Evolutionary conservation across 2,797 vertebrate species (phyloP), one percentile per base, ranked within the genome.

Genomic region (Pachyuromys duprasi): DNA sequence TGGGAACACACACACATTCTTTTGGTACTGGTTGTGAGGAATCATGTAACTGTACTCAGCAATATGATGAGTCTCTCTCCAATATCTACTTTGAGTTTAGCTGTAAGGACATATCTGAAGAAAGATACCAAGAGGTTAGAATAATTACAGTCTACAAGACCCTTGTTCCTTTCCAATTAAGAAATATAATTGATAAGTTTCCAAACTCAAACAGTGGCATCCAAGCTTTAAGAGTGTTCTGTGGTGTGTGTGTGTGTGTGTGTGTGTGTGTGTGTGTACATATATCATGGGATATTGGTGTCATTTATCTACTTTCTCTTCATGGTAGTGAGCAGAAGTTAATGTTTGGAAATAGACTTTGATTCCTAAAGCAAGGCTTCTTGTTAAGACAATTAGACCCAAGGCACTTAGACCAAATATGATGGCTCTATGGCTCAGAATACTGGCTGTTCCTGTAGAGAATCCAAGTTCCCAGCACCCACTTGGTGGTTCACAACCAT

Each of bases 101-200:
- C 69, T 12, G 1, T 92, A 57, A 89, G 63, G 69, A 12, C 57
- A 11, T 55, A 31, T 20, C 7, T 57, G 67, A 81, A 95, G 55
- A 28, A 79, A 91, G 94, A 79, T 63, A 33, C 79, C 24, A 76
- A 91, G 94, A 49, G 14, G 17, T 65, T 72, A 65, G 55, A 65
- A 60, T 53, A 53, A 33, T 20, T 39, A 12, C 36, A 49, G 49
- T 36, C 49, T 36, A 1, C 33, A 81, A 97, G 81, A 86, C 92
- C 28, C 36, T 79, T 60, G n/a, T 4, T 93, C 65, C 90, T 90
- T 24, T 63, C 86, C 86, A 84, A 87, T 95, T 88, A 93, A 93
- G 69, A 76, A 80, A 15, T 74, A 42, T 31, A 69, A 1, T 63
- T 78, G 65, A 57, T 91, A 5, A 88, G 60, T 95, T 94, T 89